phyloP scores from a whole-genome alignment of 2,113 vertebrate genomes.

The Cynopterus brachyotis region DNA sequence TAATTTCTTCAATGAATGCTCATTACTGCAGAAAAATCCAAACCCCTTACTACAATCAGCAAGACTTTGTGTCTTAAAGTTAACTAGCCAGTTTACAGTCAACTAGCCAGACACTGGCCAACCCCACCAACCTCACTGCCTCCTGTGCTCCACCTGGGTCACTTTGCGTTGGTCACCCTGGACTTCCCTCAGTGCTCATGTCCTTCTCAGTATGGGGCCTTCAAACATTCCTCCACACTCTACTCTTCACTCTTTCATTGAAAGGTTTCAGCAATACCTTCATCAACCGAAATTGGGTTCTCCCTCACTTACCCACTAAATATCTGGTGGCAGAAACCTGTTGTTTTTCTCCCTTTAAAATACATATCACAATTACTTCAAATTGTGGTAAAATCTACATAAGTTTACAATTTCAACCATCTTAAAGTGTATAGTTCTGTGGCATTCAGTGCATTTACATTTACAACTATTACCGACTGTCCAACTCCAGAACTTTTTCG shows the following conservation, averaged over 20 bases:
- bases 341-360: not conserved
- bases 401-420: not conserved
- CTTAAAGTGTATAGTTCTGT: not conserved
- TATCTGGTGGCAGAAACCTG: not conserved
- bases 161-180: fast-evolving
- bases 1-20: not conserved
- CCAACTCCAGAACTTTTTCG: not conserved
- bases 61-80: not conserved
- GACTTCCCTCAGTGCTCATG: not conserved
- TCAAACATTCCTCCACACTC: not conserved
- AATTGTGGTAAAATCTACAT: not conserved
- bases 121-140: not conserved
- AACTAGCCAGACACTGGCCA: not conserved
- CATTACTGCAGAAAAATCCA: not conserved
- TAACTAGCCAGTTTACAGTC: no score
- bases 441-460: not conserved
- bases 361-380: not conserved
- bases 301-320: not conserved
- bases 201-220: not conserved
- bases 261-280: not conserved
- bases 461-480: no score
- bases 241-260: not conserved
- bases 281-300: not conserved
- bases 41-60: not conserved
- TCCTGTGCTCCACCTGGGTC: not conserved